Evolutionary conservation across 2,113 vertebrate species (phyloP), one percentile per base, ranked within the genome.

Genomic region (Vulpes ferrilata): DNA sequence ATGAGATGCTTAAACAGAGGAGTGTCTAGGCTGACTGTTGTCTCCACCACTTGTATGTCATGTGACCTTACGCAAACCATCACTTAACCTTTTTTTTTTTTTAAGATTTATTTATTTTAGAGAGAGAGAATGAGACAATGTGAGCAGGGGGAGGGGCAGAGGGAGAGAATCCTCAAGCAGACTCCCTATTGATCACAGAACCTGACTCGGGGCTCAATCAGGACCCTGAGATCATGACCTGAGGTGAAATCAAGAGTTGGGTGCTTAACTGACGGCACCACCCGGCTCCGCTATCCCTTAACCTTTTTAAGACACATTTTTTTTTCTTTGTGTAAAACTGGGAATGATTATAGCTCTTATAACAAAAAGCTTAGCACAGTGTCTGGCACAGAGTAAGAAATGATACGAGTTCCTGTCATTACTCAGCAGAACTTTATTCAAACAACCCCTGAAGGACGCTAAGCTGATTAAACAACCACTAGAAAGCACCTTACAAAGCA

Each of bases 401-500:
- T 19, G 27, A 57, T 53, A 23, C 22, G 48, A 60, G 55, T 53
- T 43, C 13, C 76, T 83, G 4, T 48, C 35, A 22, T 27, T 83
- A 25, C 23, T 84, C 64, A 85, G 48, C 23, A 84, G 76, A 95
- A 57, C 38, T 64, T 96, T 94, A 67, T 53, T 51, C 11, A 78
- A 89, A 65, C 11, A 65, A 60, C 71, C 89, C 11, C 20, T 86
- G 13, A 79, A 92, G 43, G n/a, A 82, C 74, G 69, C 76, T 73
- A 79, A 90, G 60, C n/a, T 71, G 30, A 11, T 92, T 80, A 78
- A 86, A 64, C 43, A 79, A n/a, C n/a, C 51, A 59, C 60, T 32
- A 74, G 60, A 78, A 87, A 96, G 25, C n/a, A 83, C 62, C 83
- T 86, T 95, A 57, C 9, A 59, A 73, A 96, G 69, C 59, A 93